These are phyloP conservation scores for Bostrychus sinensis DNA, from an alignment of 2,113 vertebrate species.

Conservation along the genomic window DNA sequence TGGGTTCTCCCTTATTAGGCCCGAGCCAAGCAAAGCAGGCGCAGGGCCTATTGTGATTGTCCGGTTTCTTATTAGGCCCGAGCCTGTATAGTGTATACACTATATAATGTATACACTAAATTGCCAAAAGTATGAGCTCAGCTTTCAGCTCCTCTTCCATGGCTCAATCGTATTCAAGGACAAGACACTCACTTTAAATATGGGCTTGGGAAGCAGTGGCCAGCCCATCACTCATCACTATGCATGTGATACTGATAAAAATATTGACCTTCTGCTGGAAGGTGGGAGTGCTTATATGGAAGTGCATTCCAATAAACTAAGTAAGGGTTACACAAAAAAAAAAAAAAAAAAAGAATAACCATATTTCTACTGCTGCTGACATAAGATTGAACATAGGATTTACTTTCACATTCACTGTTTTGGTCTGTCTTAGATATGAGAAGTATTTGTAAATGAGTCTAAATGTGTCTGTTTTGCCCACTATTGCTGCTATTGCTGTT, in stretches of 20 bases:
- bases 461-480: no score
- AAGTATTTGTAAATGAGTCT: no score
- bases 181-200: slow-evolving; percentile 27
- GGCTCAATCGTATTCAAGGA: slow-evolving; percentile 32
- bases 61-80: no score
- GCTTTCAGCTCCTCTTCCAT: slow-evolving; percentile 23
- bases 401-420: slow-evolving; percentile 29
- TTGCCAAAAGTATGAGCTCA: no score
- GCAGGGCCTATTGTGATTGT: no score
- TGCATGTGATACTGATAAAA: slow-evolving; percentile 33
- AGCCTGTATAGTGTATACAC: no score
- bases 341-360: no score
- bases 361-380: slow-evolving; percentile 17
- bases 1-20: no score
- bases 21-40: no score
- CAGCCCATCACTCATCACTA: slow-evolving; percentile 41
- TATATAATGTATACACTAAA: no score
- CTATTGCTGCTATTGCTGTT: no score
- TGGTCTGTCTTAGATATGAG: no score
- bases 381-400: slow-evolving; percentile 9
- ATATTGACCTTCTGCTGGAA: slow-evolving; percentile 53
- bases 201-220: slow-evolving; percentile 31
- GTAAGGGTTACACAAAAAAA: slow-evolving; percentile 5
- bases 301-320: slow-evolving; percentile 42
- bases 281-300: slow-evolving; percentile 35